Percentiles rank a stretch among this genome's conserved stretches.
These are phyloP conservation scores for Falco naumanni DNA, from an alignment of 2,797 vertebrate genomes.

Conservation along the genomic window DNA sequence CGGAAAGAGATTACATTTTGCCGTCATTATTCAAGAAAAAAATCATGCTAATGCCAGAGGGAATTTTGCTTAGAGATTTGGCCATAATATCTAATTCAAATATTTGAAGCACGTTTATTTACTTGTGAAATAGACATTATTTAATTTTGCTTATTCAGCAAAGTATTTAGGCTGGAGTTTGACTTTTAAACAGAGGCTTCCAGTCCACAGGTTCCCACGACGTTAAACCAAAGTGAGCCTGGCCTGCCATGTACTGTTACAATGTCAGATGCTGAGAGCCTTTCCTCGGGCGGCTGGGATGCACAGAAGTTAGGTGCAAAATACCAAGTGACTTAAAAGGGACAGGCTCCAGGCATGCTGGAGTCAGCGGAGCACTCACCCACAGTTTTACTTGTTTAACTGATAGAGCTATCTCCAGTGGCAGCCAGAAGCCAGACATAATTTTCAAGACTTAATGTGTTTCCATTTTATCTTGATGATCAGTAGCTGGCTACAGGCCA, in stretches of 20 bases:
- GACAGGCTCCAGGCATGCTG: constrained; percentile 7
- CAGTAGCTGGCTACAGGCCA: constrained; percentile 51
- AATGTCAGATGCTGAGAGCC: background rate
- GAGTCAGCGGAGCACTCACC: constrained; percentile 40
- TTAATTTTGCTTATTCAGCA: background rate
- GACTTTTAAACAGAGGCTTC: background rate
- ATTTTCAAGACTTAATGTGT: constrained; percentile 60
- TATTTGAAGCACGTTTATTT: background rate
- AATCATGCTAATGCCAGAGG: background rate
- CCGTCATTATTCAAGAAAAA: background rate
- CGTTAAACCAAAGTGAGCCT: background rate
- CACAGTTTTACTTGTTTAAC: constrained; percentile 17
- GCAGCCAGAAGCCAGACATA: constrained; percentile 69
- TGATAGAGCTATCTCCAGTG: constrained; percentile 62
- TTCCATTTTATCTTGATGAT: constrained; percentile 67
- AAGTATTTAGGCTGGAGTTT: background rate
- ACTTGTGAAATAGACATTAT: background rate
- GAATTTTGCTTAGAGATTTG: background rate
- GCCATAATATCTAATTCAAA: background rate
- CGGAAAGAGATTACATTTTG: background rate
- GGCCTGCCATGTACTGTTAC: background rate
- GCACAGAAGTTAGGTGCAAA: background rate
- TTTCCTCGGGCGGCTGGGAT: background rate
- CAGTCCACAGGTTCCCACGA: background rate
- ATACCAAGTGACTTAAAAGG: constrained; percentile 11